Base-by-base conservation (phyloP, 1,140 invertebrate species). In the Zaprionus kolodkinae region DNA sequence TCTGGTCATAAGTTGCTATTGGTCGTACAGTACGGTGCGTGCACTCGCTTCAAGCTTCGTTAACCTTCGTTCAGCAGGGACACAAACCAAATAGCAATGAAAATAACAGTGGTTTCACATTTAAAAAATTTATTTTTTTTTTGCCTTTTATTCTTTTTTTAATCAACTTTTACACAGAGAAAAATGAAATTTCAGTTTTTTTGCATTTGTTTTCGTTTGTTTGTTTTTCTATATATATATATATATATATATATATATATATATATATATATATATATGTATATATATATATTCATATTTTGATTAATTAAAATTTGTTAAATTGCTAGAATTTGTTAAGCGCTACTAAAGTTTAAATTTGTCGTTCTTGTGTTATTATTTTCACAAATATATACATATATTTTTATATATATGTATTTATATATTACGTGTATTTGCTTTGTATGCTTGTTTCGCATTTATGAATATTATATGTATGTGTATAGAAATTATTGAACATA, bases 221-320 rank as follows among this genome's bases (percentile, higher is more conserved):
- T 69, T 48, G 27, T 30, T 30, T 6, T 30, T 30, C 3, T 63
- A 54, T 62, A 65, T 60, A 71, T 77, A 59, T 73, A 63, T 74
- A 69, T 70, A 4, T 30, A 30, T 30, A 30, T 63, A 54, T 62
- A 65, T 60, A 71, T 77, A 59, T 73, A 59, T 73, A 63, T 74
- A 69, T 70, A 4, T 30, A 30, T 63, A 54, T 62, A 65, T 60
- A 71, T 77, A 59, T 73, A 63, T 74, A 69, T 70, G 6, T 30
- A 30, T 30, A 30, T 63, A 54, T 62, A 65, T 60, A 71, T 77
- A 59, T 73, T 70, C 38, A 64, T 84, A 79, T 85, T 89, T 88
- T 89, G 85, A 89, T 89, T 88, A 89, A 89, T 88, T 85, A 88
- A 88, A 88, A 88, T 88, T 88, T 88, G 85, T 88, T 88, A 89